Evolutionary conservation across 2,888 invertebrate species (phyloP).

Genomic region (Ichneumon xanthorius): DNA sequence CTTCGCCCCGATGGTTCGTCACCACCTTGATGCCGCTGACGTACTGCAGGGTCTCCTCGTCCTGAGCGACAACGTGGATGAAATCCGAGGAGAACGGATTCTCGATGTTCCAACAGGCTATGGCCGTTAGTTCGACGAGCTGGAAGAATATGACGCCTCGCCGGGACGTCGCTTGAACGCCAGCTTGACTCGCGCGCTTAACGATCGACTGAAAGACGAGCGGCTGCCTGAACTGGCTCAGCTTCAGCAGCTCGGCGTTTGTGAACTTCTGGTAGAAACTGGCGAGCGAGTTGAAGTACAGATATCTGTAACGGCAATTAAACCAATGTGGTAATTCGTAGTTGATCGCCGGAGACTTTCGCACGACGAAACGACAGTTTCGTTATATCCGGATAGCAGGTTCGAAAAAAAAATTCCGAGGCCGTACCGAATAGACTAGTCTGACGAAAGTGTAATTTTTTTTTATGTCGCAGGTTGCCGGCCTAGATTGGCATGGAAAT

Average conservation of each 20-base stretch:
- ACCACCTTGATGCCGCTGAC: constrained; percentile 83
- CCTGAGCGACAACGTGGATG: constrained; percentile 80
- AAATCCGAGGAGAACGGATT: constrained; percentile 81
- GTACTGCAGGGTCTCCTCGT: constrained; percentile 81
- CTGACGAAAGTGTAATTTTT: background rate
- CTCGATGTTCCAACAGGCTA: constrained; percentile 84
- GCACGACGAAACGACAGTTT: background rate
- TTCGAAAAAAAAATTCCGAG: background rate
- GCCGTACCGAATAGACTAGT: constrained; percentile 10
- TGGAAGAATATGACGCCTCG: constrained; percentile 84
- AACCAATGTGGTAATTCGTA: background rate
- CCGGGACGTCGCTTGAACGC: constrained; percentile 82
- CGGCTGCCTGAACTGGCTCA: constrained; percentile 77
- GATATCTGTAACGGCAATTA: constrained; percentile 78
- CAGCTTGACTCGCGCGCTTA: constrained; percentile 82
- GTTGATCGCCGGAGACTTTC: background rate
- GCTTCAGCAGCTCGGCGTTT: constrained; percentile 77
- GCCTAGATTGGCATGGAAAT: background rate
- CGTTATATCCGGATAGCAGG: background rate
- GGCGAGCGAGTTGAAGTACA: constrained; percentile 84
- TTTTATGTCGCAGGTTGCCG: background rate
- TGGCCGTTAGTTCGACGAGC: constrained; percentile 81
- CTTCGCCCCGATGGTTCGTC: constrained; percentile 77
- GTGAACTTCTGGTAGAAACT: constrained; percentile 82
- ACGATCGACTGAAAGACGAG: constrained; percentile 79